phyloP scores from a whole-genome alignment of 2,113 vertebrate genomes.

The Sphaerodactylus townsendi region DNA sequence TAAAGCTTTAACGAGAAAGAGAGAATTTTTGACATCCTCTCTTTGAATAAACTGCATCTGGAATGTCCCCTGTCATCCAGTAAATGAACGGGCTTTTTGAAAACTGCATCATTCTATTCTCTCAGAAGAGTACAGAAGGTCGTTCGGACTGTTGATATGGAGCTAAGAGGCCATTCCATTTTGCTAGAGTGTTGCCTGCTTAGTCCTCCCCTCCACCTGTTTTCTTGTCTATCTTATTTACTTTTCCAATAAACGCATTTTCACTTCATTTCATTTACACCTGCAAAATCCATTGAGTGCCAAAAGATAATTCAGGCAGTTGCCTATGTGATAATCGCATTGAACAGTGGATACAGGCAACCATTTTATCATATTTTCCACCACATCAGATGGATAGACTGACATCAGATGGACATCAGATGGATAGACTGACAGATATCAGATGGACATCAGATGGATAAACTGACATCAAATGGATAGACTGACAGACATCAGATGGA shows the following conservation, averaged over 20 bases:
- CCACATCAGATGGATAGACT: neutral
- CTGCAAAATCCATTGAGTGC: neutral
- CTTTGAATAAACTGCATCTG: neutral
- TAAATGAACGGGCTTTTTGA: slow-evolving; percentile 37
- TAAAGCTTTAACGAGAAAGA: slow-evolving; percentile 36
- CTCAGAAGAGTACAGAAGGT: slow-evolving; percentile 33
- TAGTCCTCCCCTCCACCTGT: slow-evolving; percentile 4
- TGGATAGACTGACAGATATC: no score
- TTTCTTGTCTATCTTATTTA: neutral
- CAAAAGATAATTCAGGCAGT: neutral
- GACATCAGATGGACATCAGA: no score
- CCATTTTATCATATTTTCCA: neutral
- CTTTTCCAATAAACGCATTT: neutral
- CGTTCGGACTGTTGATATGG: neutral
- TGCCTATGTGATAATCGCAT: neutral
- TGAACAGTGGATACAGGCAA: neutral
- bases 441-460: neutral
- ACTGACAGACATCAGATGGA: no score
- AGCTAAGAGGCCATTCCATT: slow-evolving; percentile 15
- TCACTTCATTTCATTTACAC: neutral
- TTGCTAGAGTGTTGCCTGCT: slow-evolving; percentile 4
- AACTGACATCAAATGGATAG: no score
- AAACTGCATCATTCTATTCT: slow-evolving; percentile 19
- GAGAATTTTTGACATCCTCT: slow-evolving; percentile 25
- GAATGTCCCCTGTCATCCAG: slow-evolving; percentile 22